Evolutionary conservation across 2,113 vertebrate species (phyloP).

Genomic region (Jaculus jaculus): DNA sequence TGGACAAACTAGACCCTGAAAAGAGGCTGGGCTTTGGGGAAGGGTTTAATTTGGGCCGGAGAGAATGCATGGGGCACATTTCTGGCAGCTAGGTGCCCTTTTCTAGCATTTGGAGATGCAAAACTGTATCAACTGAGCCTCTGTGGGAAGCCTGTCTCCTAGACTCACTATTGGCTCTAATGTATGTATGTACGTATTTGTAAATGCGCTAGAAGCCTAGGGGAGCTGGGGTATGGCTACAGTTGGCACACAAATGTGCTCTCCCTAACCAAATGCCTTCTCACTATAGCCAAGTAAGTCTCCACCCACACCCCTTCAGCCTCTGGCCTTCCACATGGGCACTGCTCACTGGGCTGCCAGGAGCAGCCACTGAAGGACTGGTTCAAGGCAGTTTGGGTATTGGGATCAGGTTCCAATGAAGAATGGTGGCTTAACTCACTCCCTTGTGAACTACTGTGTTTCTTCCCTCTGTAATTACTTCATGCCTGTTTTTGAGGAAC

Average conservation of each 20-base stretch:
- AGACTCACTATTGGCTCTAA: conserved; percentile 88
- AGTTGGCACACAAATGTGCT: conserved; percentile 77
- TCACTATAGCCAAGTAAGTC: conserved; percentile 65
- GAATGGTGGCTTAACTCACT: conserved; percentile 36
- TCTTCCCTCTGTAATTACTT: not conserved
- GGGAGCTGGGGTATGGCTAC: conserved; percentile 77
- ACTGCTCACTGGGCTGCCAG: conserved; percentile 35
- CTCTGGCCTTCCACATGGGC: conserved; percentile 39
- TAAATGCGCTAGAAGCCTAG: conserved; percentile 87
- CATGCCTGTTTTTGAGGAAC: conserved; percentile 35
- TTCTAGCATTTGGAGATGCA: conserved; percentile 57
- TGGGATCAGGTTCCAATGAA: conserved; percentile 48
- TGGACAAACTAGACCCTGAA: conserved; percentile 85
- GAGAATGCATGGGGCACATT: conserved; percentile 50
- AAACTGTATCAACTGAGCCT: conserved; percentile 81
- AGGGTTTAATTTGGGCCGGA: conserved; percentile 50
- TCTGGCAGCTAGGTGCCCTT: conserved; percentile 64
- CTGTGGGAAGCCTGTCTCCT: conserved; percentile 75
- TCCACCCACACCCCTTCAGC: conserved; percentile 5
- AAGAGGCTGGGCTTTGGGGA: not conserved
- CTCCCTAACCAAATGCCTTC: conserved; percentile 42
- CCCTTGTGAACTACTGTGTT: conserved; percentile 45
- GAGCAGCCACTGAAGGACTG: conserved; percentile 48
- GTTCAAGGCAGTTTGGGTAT: conserved; percentile 39
- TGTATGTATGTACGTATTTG: conserved; percentile 91